Percentiles rank a stretch among this genome's conserved stretches.
Evolutionary conservation across 2,888 invertebrate genomes (phyloP).

Genomic region (Atethmia centrago): DNA sequence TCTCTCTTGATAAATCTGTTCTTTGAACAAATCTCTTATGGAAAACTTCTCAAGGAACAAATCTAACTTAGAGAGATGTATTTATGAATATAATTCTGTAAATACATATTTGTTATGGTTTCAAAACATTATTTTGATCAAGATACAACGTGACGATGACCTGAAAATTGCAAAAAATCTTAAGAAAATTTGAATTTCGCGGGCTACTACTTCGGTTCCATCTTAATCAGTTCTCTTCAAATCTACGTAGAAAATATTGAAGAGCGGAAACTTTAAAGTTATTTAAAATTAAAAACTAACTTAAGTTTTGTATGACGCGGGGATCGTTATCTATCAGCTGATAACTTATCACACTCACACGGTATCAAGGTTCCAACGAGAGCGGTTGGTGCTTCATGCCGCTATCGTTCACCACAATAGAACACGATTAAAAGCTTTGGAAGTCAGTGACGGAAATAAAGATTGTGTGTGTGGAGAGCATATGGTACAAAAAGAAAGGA

Average conservation of each 20-base stretch:
- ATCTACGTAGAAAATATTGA: not conserved
- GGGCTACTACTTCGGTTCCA: too few relatives aligned
- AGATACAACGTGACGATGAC: too few relatives aligned
- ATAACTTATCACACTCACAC: conserved; percentile 77
- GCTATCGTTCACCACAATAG: conserved; percentile 53
- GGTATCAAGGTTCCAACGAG: conserved; percentile 76
- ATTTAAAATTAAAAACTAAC: conserved; percentile 35
- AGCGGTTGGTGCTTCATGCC: conserved; percentile 50
- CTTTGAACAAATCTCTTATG: too few relatives aligned
- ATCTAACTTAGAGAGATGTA: too few relatives aligned
- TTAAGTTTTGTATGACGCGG: conserved; percentile 73
- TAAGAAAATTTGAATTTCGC: too few relatives aligned
- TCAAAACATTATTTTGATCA: too few relatives aligned
- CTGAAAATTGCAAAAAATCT: too few relatives aligned
- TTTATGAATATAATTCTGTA: too few relatives aligned
- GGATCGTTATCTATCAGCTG: conserved; percentile 74
- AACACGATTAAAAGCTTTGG: conserved; percentile 53
- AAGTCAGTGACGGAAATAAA: conserved; percentile 30
- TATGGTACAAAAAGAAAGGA: conserved; percentile 20
- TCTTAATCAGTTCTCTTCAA: not conserved
- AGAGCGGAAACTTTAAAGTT: conserved; percentile 15
- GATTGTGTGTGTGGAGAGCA: conserved; percentile 10
- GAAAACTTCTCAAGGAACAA: too few relatives aligned
- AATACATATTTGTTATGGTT: too few relatives aligned
- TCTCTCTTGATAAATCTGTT: too few relatives aligned